A percentile compares a stretch with the other conserved stretches of the same genome.
These are phyloP conservation scores for Emydocephalus ijimae DNA, from an alignment of 2,113 vertebrate species.

Conservation along the genomic window DNA sequence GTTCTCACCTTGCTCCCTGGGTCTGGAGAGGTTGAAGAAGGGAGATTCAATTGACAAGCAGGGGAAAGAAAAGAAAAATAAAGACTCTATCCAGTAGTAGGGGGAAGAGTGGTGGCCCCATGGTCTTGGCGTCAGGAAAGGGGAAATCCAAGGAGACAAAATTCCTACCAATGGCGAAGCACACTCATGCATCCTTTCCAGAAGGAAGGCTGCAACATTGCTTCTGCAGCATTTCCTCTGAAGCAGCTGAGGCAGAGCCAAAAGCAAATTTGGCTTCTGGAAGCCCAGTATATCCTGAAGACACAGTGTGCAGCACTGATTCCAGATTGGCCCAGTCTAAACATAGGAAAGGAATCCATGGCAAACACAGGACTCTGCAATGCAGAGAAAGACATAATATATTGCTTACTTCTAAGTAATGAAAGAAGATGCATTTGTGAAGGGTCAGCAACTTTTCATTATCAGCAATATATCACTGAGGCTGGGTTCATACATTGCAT, in stretches of 20 bases:
- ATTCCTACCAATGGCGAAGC: background rate
- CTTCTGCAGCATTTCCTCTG: background rate
- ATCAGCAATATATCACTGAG: background rate
- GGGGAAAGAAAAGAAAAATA: background rate
- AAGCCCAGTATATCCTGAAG: background rate
- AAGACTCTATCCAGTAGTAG: background rate
- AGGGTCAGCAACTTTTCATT: background rate
- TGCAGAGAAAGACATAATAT: background rate
- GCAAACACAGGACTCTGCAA: background rate
- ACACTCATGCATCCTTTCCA: background rate
- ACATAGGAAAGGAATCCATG: background rate
- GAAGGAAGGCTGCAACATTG: background rate
- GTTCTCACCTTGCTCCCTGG: background rate
- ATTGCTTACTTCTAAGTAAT: background rate
- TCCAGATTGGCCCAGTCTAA: background rate
- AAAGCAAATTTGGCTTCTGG: background rate
- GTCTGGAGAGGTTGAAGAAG: background rate
- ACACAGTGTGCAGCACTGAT: background rate
- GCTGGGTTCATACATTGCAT: background rate
- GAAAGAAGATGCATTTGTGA: background rate
- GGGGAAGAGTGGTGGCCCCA: background rate
- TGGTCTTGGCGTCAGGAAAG: background rate
- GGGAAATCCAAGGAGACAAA: background rate
- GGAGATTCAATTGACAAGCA: background rate
- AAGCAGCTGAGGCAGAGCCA: background rate